Evolutionary conservation across 1,140 invertebrate genomes (phyloP).

Genomic region (Macrotrachela quadricornifera): DNA sequence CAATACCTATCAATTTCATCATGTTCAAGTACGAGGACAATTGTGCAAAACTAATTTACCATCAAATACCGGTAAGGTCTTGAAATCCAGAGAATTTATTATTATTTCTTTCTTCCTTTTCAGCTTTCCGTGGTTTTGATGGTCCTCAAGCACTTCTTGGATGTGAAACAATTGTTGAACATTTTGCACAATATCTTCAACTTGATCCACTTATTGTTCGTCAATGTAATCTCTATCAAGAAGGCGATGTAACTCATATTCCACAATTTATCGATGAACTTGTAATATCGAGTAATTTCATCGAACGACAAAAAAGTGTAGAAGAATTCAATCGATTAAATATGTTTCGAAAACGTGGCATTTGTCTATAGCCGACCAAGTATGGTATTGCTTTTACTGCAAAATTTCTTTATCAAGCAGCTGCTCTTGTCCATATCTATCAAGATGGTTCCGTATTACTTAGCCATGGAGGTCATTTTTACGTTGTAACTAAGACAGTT

Average conservation of each 20-base stretch:
- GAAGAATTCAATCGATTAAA: slow-evolving; percentile 54
- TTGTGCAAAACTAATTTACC: slow-evolving; percentile 4
- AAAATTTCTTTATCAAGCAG: slow-evolving; percentile 58
- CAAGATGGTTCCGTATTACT: slow-evolving; percentile 70
- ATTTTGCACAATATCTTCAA: no score
- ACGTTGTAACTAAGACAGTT: no score
- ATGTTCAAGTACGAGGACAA: no score
- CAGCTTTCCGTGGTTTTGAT: slow-evolving; percentile 26
- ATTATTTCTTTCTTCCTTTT: not conserved
- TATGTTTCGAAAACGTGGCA: slow-evolving; percentile 64
- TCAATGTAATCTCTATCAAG: no score
- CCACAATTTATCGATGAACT: slow-evolving; percentile 32
- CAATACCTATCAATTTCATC: not conserved
- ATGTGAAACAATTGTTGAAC: no score
- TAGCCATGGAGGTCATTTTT: slow-evolving; percentile 70
- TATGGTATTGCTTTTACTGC: slow-evolving; percentile 67
- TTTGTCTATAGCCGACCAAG: slow-evolving; percentile 60
- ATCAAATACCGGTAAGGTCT: no score
- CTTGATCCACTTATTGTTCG: no score
- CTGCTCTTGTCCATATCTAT: slow-evolving; percentile 67
- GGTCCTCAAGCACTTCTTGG: slow-evolving; percentile 10
- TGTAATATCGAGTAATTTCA: slow-evolving; percentile 36
- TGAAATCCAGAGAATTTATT: no score
- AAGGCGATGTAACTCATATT: no score
- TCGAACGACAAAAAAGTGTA: slow-evolving; percentile 38